phyloP scores from a whole-genome alignment of 2,888 invertebrate genomes.

The Ormyrus nitidulus region DNA sequence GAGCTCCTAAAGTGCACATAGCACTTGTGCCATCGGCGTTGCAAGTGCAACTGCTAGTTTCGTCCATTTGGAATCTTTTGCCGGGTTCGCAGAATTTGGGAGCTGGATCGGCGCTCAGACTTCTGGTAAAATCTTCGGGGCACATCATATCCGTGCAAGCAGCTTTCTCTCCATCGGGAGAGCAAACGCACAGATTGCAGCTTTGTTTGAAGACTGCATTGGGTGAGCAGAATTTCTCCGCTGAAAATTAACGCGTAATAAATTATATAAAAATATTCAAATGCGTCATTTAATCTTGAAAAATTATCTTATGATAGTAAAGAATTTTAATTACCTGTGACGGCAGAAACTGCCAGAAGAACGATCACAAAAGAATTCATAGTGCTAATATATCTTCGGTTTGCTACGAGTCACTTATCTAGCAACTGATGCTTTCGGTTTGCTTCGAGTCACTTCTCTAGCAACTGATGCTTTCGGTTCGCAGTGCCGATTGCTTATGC shows the following conservation, averaged over 20 bases:
- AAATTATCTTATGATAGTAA: no score
- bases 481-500: neutral
- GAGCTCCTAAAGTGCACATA: no score
- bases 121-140: neutral
- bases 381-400: neutral
- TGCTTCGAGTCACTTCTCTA: neutral
- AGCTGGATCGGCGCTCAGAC: no score
- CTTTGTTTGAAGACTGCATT: slow-evolving; percentile 76
- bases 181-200: slow-evolving; percentile 78
- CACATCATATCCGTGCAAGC: slow-evolving; percentile 75
- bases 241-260: slow-evolving; percentile 16
- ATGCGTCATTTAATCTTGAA: no score
- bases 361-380: slow-evolving; percentile 25
- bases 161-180: slow-evolving; percentile 75
- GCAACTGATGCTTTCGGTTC: neutral
- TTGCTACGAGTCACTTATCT: neutral
- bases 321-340: slow-evolving; percentile 21
- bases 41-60: neutral
- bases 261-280: neutral
- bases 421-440: neutral
- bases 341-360: slow-evolving; percentile 7
- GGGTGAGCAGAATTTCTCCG: slow-evolving; percentile 62
- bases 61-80: slow-evolving; percentile 19
- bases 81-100: slow-evolving; percentile 26
- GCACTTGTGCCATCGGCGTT: no score